phyloP scores from a whole-genome alignment of 2,797 vertebrate genomes.

The Urophycis tenuis region DNA sequence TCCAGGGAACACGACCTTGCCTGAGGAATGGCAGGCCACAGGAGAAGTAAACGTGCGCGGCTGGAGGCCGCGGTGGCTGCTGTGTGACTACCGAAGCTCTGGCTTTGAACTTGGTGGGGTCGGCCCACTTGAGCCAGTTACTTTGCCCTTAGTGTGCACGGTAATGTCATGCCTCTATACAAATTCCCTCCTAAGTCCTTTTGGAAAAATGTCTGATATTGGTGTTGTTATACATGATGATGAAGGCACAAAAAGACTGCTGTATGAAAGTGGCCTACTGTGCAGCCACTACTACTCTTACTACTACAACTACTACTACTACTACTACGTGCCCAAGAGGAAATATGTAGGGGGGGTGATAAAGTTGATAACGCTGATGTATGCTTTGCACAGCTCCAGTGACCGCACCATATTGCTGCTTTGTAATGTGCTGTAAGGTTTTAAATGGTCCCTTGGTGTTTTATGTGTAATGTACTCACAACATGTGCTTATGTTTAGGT shows the following conservation, averaged over 20 bases:
- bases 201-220: too few relatives aligned
- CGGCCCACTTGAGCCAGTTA: too few relatives aligned
- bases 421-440: neutral
- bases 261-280: neutral
- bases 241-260: neutral
- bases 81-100: too few relatives aligned
- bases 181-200: neutral
- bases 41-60: too few relatives aligned
- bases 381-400: neutral
- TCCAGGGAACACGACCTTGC: too few relatives aligned
- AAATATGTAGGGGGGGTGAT: slow-evolving; percentile 12
- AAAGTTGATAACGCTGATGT: neutral
- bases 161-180: too few relatives aligned
- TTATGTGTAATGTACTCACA: neutral
- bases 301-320: neutral
- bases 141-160: too few relatives aligned
- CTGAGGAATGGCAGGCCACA: too few relatives aligned
- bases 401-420: neutral
- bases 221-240: neutral
- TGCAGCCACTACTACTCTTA: neutral
- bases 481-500: neutral
- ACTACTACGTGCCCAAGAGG: slow-evolving; percentile 7
- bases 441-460: neutral
- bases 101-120: too few relatives aligned
- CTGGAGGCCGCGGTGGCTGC: too few relatives aligned